phyloP scores from a whole-genome alignment of 2,797 vertebrate species.

The Fundulus diaphanus region DNA sequence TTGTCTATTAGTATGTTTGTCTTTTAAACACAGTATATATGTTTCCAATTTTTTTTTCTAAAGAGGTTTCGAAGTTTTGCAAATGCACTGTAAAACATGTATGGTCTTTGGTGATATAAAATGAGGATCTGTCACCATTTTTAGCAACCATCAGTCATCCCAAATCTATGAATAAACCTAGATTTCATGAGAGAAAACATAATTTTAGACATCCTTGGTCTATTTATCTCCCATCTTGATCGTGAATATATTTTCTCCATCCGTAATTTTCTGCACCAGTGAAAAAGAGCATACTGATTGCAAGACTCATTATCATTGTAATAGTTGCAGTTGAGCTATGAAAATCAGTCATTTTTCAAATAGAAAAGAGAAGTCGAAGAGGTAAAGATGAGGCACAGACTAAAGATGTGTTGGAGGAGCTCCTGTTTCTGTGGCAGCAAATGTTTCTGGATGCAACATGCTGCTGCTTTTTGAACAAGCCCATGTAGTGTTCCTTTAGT shows the following conservation, averaged over 20 bases:
- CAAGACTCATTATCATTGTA: constrained; percentile 4
- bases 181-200: background rate
- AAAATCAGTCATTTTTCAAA: background rate
- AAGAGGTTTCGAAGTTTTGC: background rate
- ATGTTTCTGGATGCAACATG: background rate
- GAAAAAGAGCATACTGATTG: constrained; percentile 1
- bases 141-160: background rate
- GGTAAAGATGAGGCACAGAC: constrained; percentile 11
- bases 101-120: background rate
- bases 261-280: background rate
- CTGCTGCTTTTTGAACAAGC: background rate
- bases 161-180: background rate
- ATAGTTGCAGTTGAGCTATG: background rate
- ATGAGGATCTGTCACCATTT: background rate
- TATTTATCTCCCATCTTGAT: constrained; percentile 3
- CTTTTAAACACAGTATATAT: no score
- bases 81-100: background rate
- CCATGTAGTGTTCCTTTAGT: background rate
- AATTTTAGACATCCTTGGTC: background rate
- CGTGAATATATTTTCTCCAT: background rate
- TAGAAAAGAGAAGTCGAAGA: background rate
- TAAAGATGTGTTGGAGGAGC: background rate
- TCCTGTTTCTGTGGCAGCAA: background rate
- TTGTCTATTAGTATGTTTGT: background rate
- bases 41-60: no score